These are phyloP conservation scores for Danio albolineatus DNA, from an alignment of 2,797 vertebrate species.

Conservation along the genomic window DNA sequence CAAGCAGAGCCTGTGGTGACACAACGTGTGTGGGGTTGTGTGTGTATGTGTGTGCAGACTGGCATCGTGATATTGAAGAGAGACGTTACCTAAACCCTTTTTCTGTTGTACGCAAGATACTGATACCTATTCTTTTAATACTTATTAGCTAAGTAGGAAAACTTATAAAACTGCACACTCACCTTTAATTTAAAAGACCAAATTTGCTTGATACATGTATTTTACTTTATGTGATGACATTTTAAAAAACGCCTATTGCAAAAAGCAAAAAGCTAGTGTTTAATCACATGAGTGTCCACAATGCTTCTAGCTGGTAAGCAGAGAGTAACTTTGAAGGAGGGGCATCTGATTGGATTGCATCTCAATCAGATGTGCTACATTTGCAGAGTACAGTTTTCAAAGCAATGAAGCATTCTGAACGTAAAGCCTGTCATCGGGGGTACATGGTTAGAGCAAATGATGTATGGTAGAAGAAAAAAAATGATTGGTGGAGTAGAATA, in stretches of 20 bases:
- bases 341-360: too few species aligned
- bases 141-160: too few species aligned
- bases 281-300: neutral
- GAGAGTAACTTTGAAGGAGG: neutral
- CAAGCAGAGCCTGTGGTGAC: conserved; percentile 70
- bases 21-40: conserved; percentile 35
- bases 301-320: neutral
- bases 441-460: conserved; percentile 10
- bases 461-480: conserved; percentile 29
- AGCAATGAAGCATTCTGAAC: conserved; percentile 31
- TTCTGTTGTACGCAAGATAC: neutral
- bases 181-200: too few species aligned
- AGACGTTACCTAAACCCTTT: conserved; percentile 6
- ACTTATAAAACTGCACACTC: too few species aligned
- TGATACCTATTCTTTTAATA: too few species aligned
- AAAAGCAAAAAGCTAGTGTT: too few species aligned
- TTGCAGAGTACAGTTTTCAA: conserved; percentile 33
- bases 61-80: neutral
- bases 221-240: too few species aligned
- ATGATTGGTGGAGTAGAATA: conserved; percentile 14
- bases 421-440: conserved; percentile 20
- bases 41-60: conserved; percentile 25
- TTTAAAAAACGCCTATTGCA: too few species aligned
- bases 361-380: conserved; percentile 41
- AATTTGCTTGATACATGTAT: too few species aligned